Base-by-base conservation (phyloP, 2,888 invertebrate species). In the Silvanus unidentatus region DNA sequence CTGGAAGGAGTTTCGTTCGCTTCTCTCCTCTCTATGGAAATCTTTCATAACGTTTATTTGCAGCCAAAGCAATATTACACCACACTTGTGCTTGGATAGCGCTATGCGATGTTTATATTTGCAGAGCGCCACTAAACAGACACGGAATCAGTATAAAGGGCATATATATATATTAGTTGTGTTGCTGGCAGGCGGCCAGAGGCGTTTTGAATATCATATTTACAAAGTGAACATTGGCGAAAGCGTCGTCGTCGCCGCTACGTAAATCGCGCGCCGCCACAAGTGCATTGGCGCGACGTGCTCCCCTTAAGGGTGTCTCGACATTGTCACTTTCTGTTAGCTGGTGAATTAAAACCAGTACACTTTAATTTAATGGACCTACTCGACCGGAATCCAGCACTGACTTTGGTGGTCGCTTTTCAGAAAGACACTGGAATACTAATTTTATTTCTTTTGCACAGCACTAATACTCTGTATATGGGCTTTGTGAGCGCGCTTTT, bases 181-280 rank as follows among this genome's bases (percentile, higher is more conserved):
- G 32, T n/a, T 59, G 60, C 60, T 64, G 65, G 62, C 64, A 55
- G 55, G 52, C 53, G 47, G 66, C 67, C 66, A 59, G 53, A 46
- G 59, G 65, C 67, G 67, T 64, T 66, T 66, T 65, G 63, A 47
- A 66, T 66, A 66, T 65, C 67, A 69, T 68, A 69, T 69, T 68
- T 68, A 60, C 66, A 49, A 57, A 64, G 63, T 63, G 61, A 66
- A 68, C 65, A 66, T 63, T 63, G 60, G 59, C 58, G 22, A 22
- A 22, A 22, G 22, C 22, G 22, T 5, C 22, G 22, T 8, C 22
- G 22, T 8, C 8, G 22, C 22, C 22, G 3, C 22, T 8, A 22
- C 22, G 4, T n/a, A n/a, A n/a, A 12, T 32, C 13, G 4, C 13
- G 32, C 10, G 32, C 32, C 32, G 3, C 32, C 32, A 32, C 32